Evolutionary conservation across 2,113 vertebrate species (phyloP), one percentile per base, ranked within the genome.

Genomic region (Bombycilla garrulus): DNA sequence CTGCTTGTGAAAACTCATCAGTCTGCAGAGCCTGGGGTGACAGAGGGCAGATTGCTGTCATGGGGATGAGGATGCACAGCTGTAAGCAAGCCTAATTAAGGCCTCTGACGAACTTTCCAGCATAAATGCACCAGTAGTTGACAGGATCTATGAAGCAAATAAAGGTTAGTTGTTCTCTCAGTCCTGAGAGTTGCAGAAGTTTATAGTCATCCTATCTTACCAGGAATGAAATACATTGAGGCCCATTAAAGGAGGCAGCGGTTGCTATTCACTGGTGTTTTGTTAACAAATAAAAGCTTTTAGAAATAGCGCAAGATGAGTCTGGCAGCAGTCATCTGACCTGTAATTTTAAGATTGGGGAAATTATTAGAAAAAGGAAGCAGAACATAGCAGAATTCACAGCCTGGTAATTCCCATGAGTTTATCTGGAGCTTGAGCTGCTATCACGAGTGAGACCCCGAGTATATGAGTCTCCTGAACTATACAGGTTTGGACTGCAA

Each of bases 201-300:
- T 91, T 74, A 24, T 70, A 89, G 78, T 83, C 28, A 31, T 81
- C 51, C 40, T 87, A 5, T 82, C 62, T 86, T 85, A 83, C 1
- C 67, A 56, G 81, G 50, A 82, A 51, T 58, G 15, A 92, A 90
- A 60, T 11, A 18, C 19, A 38, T 29, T 53, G 72, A 81, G 26
- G 35, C 6, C 1, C 69, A 11, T 88, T 88, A 60, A 83, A 88
- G 56, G 47, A 74, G 47, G 29, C 60, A 66, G 54, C 0, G 0
- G 15, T 83, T 90, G 60, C 38, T 77, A 1, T 85, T 94, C 35
- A 29, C 35, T 71, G 72, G n/a, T 78, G 61, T 73, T 88, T 88
- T 88, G 60, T 74, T 74, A 70, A 70, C 26, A 93, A 86, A 86
- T 58, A 44, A 77, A 92, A 64, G 38, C 69, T 88, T 94, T 91